Percentiles rank a stretch among this genome's conserved stretches.
Conservation (phyloP, 1,140 invertebrate species). For the Chironomus tepperi region DNA sequence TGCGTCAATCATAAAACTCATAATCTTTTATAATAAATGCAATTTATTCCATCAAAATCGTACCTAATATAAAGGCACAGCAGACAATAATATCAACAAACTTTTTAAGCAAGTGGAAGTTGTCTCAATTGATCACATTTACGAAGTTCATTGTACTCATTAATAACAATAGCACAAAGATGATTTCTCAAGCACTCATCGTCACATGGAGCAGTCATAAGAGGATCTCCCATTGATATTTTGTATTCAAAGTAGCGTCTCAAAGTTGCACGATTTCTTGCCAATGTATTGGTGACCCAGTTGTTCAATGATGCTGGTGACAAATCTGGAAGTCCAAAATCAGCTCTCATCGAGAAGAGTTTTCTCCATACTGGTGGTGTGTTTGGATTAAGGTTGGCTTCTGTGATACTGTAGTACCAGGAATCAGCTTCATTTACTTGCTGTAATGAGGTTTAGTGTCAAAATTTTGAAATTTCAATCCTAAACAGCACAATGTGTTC, state of each 20-base stretch:
- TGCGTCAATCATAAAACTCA: no score
- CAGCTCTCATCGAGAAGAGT: conserved; percentile 58
- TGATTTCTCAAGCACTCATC: conserved; percentile 46
- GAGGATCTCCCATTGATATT: conserved; percentile 49
- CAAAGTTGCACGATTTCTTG: conserved; percentile 31
- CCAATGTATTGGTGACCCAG: conserved; percentile 43
- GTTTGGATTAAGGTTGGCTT: conserved; percentile 54
- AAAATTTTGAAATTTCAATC: no score
- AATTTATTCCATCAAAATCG: no score
- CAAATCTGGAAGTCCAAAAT: conserved; percentile 46
- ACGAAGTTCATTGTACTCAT: conserved; percentile 44
- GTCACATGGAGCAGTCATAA: conserved; percentile 45
- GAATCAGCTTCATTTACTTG: conserved; percentile 52
- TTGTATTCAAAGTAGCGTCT: conserved; percentile 42
- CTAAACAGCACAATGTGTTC: no score
- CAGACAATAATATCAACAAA: background rate
- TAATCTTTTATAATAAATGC: no score
- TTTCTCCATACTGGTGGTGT: conserved; percentile 51
- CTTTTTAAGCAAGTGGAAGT: background rate
- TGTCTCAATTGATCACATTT: conserved; percentile 46
- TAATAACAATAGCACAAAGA: conserved; percentile 49
- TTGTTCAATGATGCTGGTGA: conserved; percentile 42
- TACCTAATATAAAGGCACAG: no score
- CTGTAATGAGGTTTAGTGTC: background rate
- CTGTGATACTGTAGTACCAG: conserved; percentile 68